A percentile compares a stretch with the other conserved stretches of the same genome.
These are phyloP conservation scores for Neoseiulus cucumeris DNA, from an alignment of 1,140 invertebrate species.

Conservation along the genomic window DNA sequence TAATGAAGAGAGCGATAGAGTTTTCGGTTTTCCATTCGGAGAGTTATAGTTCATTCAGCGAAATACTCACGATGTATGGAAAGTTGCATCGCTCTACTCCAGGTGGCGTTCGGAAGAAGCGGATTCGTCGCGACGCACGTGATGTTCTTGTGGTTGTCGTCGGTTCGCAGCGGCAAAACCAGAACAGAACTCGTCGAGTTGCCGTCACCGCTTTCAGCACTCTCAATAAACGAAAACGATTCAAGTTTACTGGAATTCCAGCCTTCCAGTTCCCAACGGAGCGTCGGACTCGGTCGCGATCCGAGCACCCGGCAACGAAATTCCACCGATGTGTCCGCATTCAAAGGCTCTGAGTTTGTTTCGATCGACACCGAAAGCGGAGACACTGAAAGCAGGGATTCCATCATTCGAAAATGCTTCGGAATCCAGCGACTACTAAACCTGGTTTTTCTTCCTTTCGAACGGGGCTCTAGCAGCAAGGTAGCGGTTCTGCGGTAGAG, in stretches of 20 bases:
- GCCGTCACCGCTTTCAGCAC: not conserved
- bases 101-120: not conserved
- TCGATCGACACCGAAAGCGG: not conserved
- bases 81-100: not conserved
- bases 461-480: too few species aligned
- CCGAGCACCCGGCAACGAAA: not conserved
- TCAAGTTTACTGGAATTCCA: not conserved
- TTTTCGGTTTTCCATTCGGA: too few species aligned
- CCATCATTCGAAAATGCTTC: too few species aligned
- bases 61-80: slow-evolving; percentile 7
- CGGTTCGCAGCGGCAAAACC: not conserved
- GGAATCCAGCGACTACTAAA: too few species aligned
- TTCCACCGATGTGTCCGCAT: slow-evolving; percentile 5
- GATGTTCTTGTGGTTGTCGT: slow-evolving; percentile 1
- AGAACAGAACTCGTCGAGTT: slow-evolving; percentile 5
- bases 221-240: not conserved
- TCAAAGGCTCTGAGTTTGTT: not conserved
- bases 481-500: too few species aligned
- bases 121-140: not conserved
- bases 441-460: too few species aligned
- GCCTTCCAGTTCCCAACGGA: not conserved
- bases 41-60: too few species aligned
- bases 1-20: too few species aligned
- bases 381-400: not conserved
- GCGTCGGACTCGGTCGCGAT: not conserved